Percentiles rank a stretch among this genome's conserved stretches.
Conservation (phyloP, 92 coral and sea anemone genomes). For the Palythoa caribaeorum region DNA sequence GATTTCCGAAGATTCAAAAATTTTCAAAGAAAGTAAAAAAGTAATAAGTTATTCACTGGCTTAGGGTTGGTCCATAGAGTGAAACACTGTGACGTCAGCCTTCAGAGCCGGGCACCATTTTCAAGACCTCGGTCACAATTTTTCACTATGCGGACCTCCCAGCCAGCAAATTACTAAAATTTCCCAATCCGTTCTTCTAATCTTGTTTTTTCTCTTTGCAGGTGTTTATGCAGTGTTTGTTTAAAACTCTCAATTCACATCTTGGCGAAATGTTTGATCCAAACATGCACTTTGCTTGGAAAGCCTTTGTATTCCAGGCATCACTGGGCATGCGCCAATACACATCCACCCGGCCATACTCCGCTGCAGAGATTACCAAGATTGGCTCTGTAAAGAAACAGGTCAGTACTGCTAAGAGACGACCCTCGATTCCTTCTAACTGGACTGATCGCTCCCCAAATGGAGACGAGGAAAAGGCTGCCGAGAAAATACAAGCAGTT, state of each 20-base stretch:
- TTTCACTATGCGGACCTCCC: too few relatives aligned
- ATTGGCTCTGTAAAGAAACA: conserved; percentile 80
- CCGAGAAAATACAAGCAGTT: conserved; percentile 90
- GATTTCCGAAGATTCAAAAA: too few relatives aligned
- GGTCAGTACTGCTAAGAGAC: conserved; percentile 58
- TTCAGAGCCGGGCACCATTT: too few relatives aligned
- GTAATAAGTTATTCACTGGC: too few relatives aligned
- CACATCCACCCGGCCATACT: conserved; percentile 86
- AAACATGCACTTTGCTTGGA: conserved; percentile 98
- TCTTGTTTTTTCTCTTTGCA: not conserved
- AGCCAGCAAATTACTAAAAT: too few relatives aligned
- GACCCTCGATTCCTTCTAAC: conserved; percentile 69
- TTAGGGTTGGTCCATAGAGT: too few relatives aligned
- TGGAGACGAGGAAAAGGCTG: conserved; percentile 81
- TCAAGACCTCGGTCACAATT: too few relatives aligned
- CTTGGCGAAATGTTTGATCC: conserved; percentile 89
- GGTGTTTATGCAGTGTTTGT: conserved; percentile 92
- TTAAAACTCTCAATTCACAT: conserved; percentile 79
- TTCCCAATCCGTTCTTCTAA: too few relatives aligned
- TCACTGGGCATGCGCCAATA: conserved; percentile 87
- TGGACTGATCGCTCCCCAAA: conserved; percentile 81
- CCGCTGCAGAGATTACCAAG: conserved; percentile 93
- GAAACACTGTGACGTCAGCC: too few relatives aligned
- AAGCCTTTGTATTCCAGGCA: conserved; percentile 93
- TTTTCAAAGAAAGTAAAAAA: too few relatives aligned